Percentiles rank a stretch among this genome's conserved stretches.
phyloP scores from a whole-genome alignment of 2,888 invertebrate genomes.

The Pseudolycoriella hygida region DNA sequence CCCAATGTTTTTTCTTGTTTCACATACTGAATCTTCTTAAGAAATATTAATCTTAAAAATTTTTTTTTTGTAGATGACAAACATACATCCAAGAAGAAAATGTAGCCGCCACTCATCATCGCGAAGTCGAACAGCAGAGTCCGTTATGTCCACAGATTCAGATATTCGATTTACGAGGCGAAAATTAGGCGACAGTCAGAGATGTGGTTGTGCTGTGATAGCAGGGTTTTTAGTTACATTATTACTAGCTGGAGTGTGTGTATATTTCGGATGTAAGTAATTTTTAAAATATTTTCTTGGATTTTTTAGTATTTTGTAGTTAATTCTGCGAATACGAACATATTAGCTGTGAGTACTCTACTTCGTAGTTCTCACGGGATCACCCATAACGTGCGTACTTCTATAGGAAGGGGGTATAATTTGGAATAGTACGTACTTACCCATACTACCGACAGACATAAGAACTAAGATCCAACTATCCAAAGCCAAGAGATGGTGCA shows the following conservation, averaged over 20 bases:
- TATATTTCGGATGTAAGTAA: slow-evolving; percentile 43
- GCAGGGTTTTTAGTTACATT: slow-evolving; percentile 67
- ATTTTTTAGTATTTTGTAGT: too few relatives aligned
- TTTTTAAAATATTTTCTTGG: neutral
- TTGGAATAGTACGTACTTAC: neutral
- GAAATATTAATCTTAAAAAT: neutral
- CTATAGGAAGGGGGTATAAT: neutral
- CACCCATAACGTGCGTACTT: too few relatives aligned
- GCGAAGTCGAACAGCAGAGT: slow-evolving; percentile 41
- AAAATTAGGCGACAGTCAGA: slow-evolving; percentile 68
- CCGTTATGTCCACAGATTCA: slow-evolving; percentile 70
- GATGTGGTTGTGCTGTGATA: slow-evolving; percentile 74
- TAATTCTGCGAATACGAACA: too few relatives aligned
- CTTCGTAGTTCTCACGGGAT: too few relatives aligned
- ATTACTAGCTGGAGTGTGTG: slow-evolving; percentile 47
- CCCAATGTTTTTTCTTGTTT: too few relatives aligned
- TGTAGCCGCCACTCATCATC: slow-evolving; percentile 12
- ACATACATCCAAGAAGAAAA: slow-evolving; percentile 16
- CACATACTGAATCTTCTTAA: too few relatives aligned
- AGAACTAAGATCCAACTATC: too few relatives aligned
- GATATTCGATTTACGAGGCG: slow-evolving; percentile 76
- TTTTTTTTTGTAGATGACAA: slow-evolving; percentile 7
- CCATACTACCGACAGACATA: neutral
- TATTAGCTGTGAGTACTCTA: too few relatives aligned
- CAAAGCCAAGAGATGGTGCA: too few relatives aligned